phyloP scores from a whole-genome alignment of 2,888 invertebrate genomes.

The Notocelia uddmanniana region DNA sequence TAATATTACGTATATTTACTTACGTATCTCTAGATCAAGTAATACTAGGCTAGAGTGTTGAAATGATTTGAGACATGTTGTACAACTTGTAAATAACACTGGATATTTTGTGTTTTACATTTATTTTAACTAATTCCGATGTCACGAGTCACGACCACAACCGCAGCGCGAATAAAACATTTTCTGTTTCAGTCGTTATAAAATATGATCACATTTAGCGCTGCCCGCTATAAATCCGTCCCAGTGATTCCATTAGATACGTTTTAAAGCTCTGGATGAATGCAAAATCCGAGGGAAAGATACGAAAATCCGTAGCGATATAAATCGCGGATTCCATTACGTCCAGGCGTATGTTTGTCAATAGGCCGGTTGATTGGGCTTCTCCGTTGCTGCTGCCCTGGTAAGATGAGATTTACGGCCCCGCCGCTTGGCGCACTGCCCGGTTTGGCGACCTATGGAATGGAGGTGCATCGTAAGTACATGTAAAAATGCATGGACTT shows the following conservation, averaged over 20 bases:
- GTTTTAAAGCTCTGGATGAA: constrained; percentile 45
- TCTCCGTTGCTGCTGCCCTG: constrained; percentile 71
- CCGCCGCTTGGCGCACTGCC: constrained; percentile 45
- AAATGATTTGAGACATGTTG: not conserved
- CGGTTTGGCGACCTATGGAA: constrained; percentile 28
- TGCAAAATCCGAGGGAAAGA: constrained; percentile 50
- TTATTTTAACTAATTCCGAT: constrained; percentile 33
- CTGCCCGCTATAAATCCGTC: constrained; percentile 37
- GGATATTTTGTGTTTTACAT: constrained; percentile 12
- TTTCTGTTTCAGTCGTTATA: constrained; percentile 29
- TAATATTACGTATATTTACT: not conserved
- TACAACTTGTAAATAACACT: constrained; percentile 11
- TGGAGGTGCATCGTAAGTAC: constrained; percentile 12
- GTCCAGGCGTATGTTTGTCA: constrained; percentile 80
- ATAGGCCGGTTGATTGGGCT: constrained; percentile 81
- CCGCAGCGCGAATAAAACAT: constrained; percentile 28
- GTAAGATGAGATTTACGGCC: constrained; percentile 55
- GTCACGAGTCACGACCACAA: constrained; percentile 38
- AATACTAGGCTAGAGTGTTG: not conserved
- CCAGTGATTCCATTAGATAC: constrained; percentile 43
- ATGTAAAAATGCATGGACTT: not conserved
- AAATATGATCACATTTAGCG: constrained; percentile 32
- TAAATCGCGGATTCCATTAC: constrained; percentile 79
- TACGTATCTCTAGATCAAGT: not conserved
- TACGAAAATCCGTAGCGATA: constrained; percentile 60